Evolutionary conservation across 2,888 invertebrate species (phyloP), one percentile per base, ranked within the genome.

Genomic region (Hyalella azteca): DNA sequence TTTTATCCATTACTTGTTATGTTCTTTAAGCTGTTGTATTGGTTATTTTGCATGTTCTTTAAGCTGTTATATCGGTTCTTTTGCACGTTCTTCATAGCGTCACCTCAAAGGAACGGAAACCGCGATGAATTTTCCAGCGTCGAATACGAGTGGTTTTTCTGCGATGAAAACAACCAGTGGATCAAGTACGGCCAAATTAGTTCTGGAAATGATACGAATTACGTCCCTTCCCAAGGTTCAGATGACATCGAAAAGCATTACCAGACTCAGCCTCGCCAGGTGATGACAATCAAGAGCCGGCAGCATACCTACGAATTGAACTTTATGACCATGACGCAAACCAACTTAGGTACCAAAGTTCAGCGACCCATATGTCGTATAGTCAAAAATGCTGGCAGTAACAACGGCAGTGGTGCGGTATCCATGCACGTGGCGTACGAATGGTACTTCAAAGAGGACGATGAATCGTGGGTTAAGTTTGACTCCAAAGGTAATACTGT

Each of bases 391-490:
- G 59, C 7, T 5, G 66, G 19, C 9, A 29, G 36, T 19, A 32
- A 13, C 4, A 9, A 9, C 11, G 36, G 36, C 39, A 7, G 19
- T 11, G n/a, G 7, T 2, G 36, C 36, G 3, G n/a, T 66, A 29
- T 66, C 66, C 3, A 5, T 66, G 36, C 39, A 36, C 15, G 66
- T 66, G 13, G 66, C 66, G 0, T 66, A 36, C 36, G 66, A 66
- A 36, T 66, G 66, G 66, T 66, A 36, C 66, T 66, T 66, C 66
- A 66, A 66, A 19, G 66, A 66, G 36, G 66, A 66, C 39, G 66
- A 66, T 66, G 66, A 36, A 4, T 36, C 66, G 7, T 66, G 66
- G 66, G 66, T 66, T 29, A 66, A 66, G 19, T 36, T 36, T 36
- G 66, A 36, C 7, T 66, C 66, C 9, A 45, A 45, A 9, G 45